These are phyloP conservation scores for Papilio aristodemus DNA, from an alignment of 1,140 invertebrate species.

Conservation along the genomic window DNA sequence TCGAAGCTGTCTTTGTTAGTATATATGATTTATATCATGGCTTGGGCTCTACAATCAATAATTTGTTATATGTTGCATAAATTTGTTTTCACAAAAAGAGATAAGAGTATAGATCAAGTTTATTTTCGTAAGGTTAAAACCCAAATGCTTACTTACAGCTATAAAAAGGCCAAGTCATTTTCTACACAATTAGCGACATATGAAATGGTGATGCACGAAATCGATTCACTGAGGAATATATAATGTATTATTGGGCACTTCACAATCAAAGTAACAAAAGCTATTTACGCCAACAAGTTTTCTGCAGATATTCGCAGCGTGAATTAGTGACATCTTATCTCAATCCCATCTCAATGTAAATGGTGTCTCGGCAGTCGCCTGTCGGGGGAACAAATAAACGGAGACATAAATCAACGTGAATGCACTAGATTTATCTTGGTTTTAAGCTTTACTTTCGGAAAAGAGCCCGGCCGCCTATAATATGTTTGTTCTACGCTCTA, in stretches of 20 bases:
- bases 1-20: too few species aligned
- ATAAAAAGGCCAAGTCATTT: too few species aligned
- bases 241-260: background rate
- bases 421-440: constrained; percentile 63
- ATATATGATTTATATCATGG: too few species aligned
- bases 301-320: constrained; percentile 58
- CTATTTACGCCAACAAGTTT: constrained; percentile 44
- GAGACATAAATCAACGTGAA: constrained; percentile 71
- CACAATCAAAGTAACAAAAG: background rate
- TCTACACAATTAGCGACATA: too few species aligned
- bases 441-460: constrained; percentile 59
- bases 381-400: constrained; percentile 66
- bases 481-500: constrained; percentile 57
- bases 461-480: constrained; percentile 55
- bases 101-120: too few species aligned
- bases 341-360: constrained; percentile 53
- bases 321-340: constrained; percentile 65
- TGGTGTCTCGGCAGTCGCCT: constrained; percentile 50
- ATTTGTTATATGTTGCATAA: too few species aligned
- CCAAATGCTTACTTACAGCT: too few species aligned
- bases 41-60: too few species aligned
- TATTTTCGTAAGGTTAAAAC: too few species aligned
- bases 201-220: too few species aligned
- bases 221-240: background rate
- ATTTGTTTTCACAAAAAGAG: too few species aligned